Conservation (phyloP, 2,113 vertebrate genomes). For the Rana temporaria region DNA sequence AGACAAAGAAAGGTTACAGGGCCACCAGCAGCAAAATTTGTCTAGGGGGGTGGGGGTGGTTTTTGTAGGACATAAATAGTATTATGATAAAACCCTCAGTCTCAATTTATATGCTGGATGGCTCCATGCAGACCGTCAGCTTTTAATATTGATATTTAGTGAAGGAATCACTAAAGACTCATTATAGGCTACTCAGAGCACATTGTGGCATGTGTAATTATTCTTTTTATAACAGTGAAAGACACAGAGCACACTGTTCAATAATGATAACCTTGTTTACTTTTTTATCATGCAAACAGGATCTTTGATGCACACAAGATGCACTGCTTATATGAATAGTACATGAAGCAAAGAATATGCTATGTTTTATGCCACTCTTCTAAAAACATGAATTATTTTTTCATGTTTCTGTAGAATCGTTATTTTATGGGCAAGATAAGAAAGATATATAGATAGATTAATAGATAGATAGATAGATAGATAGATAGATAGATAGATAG, state of each 20-base stretch:
- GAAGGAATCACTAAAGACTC: slow-evolving; percentile 33
- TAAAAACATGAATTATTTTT: too few relatives aligned
- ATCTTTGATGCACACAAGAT: too few relatives aligned
- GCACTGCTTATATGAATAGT: too few relatives aligned
- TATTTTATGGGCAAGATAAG: too few relatives aligned
- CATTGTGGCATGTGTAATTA: slow-evolving; percentile 37
- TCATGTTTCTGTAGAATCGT: too few relatives aligned
- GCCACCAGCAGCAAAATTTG: slow-evolving; percentile 15
- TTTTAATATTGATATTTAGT: slow-evolving; percentile 46
- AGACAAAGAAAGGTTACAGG: slow-evolving; percentile 48
- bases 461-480: too few relatives aligned
- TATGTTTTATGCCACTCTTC: too few relatives aligned
- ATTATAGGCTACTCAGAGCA: slow-evolving; percentile 45
- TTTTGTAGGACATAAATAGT: not conserved
- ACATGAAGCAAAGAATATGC: too few relatives aligned
- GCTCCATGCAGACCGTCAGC: slow-evolving; percentile 16
- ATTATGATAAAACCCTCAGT: slow-evolving; percentile 31
- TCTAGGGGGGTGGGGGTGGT: not conserved
- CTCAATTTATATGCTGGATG: slow-evolving; percentile 32
- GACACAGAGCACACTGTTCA: slow-evolving; percentile 1
- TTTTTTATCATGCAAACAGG: not conserved
- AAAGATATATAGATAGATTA: too few relatives aligned
- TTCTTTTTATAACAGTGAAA: not conserved
- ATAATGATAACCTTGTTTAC: not conserved
- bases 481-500: too few relatives aligned